Percentiles rank a stretch among this genome's conserved stretches.
These are phyloP conservation scores for Oreochromis aureus DNA, from an alignment of 2,113 vertebrate species.

Conservation along the genomic window DNA sequence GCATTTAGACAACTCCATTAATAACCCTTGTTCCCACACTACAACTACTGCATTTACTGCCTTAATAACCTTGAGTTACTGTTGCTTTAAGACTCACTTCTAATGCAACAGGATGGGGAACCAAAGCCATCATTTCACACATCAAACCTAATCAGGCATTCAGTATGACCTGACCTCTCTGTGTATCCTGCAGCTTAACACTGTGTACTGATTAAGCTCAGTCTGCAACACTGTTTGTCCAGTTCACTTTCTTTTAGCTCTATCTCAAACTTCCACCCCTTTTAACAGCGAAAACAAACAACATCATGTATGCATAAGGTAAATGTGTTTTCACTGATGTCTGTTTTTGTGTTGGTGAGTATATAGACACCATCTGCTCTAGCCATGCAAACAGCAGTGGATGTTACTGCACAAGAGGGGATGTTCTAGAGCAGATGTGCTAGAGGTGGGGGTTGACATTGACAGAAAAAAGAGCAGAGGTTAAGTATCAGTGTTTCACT, in stretches of 20 bases:
- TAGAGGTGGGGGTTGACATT: constrained; percentile 23
- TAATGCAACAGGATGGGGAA: background rate
- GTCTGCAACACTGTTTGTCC: constrained; percentile 18
- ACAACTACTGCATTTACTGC: background rate
- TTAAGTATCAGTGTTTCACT: background rate
- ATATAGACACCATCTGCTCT: constrained; percentile 29
- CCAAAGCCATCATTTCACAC: constrained; percentile 2
- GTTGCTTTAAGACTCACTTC: background rate
- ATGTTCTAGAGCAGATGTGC: constrained; percentile 46
- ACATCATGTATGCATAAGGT: background rate
- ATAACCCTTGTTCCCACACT: background rate
- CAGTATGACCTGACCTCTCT: background rate
- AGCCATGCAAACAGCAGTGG: constrained; percentile 1
- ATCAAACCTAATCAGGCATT: constrained; percentile 42
- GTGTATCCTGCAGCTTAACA: constrained; percentile 5
- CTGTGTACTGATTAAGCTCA: constrained; percentile 16
- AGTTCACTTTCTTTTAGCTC: background rate
- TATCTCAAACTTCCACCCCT: background rate
- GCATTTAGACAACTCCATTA: background rate
- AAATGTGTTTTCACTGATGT: background rate
- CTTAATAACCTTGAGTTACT: background rate
- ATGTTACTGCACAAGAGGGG: constrained; percentile 18
- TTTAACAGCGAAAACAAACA: constrained; percentile 18
- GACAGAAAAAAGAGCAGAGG: constrained; percentile 20
- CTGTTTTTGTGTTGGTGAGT: background rate